phyloP scores from a whole-genome alignment of 2,113 vertebrate genomes.

The Cyprinodon brontotheroides region DNA sequence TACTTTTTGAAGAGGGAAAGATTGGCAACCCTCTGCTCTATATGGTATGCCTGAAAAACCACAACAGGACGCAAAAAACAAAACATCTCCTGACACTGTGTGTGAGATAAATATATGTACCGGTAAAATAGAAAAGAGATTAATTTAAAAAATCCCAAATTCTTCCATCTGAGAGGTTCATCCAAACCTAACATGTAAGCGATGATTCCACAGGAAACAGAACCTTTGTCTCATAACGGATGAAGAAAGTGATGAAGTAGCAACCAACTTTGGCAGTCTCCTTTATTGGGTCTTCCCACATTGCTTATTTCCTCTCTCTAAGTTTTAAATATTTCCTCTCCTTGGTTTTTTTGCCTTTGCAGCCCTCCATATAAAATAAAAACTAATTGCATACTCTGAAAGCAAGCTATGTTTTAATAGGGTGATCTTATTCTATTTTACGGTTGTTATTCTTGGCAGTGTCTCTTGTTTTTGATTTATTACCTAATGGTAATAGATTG shows the following conservation, averaged over 20 bases:
- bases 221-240: conserved; percentile 6
- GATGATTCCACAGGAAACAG: conserved; percentile 6
- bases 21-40: too few relatives aligned
- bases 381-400: conserved; percentile 63
- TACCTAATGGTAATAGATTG: conserved; percentile 77
- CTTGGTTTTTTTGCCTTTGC: conserved; percentile 29
- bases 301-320: conserved; percentile 23
- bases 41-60: too few relatives aligned
- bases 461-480: conserved; percentile 72
- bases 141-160: neutral
- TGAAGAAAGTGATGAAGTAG: neutral
- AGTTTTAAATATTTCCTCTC: conserved; percentile 37
- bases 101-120: neutral
- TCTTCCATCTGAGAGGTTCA: conserved; percentile 3
- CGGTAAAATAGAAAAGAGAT: neutral
- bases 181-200: neutral
- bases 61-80: neutral
- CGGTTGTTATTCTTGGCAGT: conserved; percentile 69
- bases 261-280: neutral
- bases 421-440: conserved; percentile 50
- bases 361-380: conserved; percentile 62
- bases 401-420: conserved; percentile 48
- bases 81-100: neutral
- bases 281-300: conserved; percentile 9
- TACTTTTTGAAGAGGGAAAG: too few relatives aligned